Evolutionary conservation across 2,888 invertebrate genomes (phyloP).

Genomic region (Agonopterix arenella): DNA sequence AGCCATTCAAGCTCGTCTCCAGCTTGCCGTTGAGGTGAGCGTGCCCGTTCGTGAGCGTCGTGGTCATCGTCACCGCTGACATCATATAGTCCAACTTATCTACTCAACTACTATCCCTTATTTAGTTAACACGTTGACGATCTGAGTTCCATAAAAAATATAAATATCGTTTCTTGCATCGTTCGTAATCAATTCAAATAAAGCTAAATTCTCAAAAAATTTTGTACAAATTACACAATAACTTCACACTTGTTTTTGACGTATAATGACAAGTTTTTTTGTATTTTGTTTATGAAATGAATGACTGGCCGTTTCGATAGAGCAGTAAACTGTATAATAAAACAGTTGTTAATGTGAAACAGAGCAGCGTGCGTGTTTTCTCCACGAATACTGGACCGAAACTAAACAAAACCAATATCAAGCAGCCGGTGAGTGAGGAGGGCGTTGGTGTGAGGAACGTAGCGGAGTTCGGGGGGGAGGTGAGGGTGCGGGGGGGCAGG

Average conservation of each 20-base stretch:
- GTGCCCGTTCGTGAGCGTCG: slow-evolving; percentile 57
- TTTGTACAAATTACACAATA: background rate
- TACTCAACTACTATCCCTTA: no score
- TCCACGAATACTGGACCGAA: slow-evolving; percentile 28
- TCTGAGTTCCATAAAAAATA: background rate
- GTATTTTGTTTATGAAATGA: background rate
- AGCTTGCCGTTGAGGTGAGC: slow-evolving; percentile 48
- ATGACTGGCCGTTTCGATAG: background rate
- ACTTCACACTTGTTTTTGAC: slow-evolving; percentile 1
- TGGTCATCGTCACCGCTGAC: slow-evolving; percentile 62
- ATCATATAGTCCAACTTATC: slow-evolving; percentile 13
- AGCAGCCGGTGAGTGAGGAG: slow-evolving; percentile 10
- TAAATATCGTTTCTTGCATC: slow-evolving; percentile 17
- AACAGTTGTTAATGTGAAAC: background rate
- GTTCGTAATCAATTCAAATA: slow-evolving; percentile 3
- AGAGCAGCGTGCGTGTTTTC: slow-evolving; percentile 21
- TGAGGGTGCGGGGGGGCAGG: slow-evolving; percentile 30
- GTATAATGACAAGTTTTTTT: slow-evolving; percentile 6
- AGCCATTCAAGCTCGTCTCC: slow-evolving; percentile 51
- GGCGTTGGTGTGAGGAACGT: slow-evolving; percentile 41
- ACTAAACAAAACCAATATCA: slow-evolving; percentile 29
- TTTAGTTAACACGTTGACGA: no score
- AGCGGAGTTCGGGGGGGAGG: slow-evolving; percentile 19
- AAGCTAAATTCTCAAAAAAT: background rate
- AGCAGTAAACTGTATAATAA: background rate